Conservation (phyloP, 92 coral and sea anemone genomes). For the Plumapathes pennacea region DNA sequence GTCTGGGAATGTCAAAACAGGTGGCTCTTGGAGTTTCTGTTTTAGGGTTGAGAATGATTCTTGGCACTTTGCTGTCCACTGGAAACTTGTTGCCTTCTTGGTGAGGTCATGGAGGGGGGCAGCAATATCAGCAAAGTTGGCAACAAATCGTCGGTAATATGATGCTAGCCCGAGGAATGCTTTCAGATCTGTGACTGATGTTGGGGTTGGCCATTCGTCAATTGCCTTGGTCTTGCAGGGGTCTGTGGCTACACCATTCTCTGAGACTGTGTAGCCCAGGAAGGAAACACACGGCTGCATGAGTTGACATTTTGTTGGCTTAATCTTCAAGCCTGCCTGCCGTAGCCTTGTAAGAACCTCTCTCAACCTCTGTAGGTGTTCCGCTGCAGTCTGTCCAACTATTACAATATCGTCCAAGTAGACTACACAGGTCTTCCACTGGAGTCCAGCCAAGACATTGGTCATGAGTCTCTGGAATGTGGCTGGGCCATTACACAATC, state of each 20-base stretch:
- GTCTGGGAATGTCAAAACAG: conserved; percentile 25
- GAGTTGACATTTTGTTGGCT: conserved; percentile 23
- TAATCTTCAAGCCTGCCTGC: conserved; percentile 42
- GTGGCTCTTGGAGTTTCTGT: conserved; percentile 12
- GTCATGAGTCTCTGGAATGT: conserved; percentile 24
- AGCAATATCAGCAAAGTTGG: conserved; percentile 29
- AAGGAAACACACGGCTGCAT: conserved; percentile 11
- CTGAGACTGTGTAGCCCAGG: conserved; percentile 33
- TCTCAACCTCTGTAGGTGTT: conserved; percentile 21
- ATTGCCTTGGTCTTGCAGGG: conserved; percentile 24
- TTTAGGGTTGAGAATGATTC: conserved; percentile 7
- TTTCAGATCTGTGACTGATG: conserved; percentile 11
- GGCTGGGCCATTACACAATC: conserved; percentile 31
- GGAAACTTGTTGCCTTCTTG: conserved; percentile 10
- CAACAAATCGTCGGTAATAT: conserved; percentile 29
- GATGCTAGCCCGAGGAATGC: conserved; percentile 20
- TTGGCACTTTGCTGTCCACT: conserved; percentile 22
- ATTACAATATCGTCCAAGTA: conserved; percentile 38
- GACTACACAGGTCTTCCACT: conserved; percentile 26
- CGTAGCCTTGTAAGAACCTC: conserved; percentile 17
- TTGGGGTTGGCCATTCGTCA: conserved; percentile 15
- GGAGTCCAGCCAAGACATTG: conserved; percentile 13
- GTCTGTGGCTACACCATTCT: conserved; percentile 33
- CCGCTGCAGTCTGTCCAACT: conserved; percentile 16
- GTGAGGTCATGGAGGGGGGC: conserved; percentile 16